phyloP scores from a whole-genome alignment of 2,888 invertebrate genomes.

The Athrips mouffetella region DNA sequence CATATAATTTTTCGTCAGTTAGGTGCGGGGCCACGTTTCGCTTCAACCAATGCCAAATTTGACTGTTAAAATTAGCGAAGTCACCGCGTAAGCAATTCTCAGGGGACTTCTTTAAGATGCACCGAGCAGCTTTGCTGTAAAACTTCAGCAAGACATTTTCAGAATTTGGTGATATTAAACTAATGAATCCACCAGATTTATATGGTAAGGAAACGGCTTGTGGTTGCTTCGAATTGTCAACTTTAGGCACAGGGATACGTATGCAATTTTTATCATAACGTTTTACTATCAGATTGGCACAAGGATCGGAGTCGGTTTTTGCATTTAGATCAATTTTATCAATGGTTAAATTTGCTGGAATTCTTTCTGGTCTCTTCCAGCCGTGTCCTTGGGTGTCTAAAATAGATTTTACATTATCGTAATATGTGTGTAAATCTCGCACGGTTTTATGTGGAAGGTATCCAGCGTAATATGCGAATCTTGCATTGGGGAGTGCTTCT shows the following conservation, averaged over 20 bases:
- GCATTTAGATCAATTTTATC: slow-evolving; percentile 52
- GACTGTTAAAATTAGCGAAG: slow-evolving; percentile 63
- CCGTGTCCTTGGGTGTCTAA: slow-evolving; percentile 64
- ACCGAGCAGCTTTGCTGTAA: slow-evolving; percentile 59
- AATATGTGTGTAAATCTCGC: slow-evolving; percentile 50
- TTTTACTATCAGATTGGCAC: slow-evolving; percentile 47
- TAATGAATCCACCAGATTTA: slow-evolving; percentile 50
- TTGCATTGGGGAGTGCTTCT: slow-evolving; percentile 54
- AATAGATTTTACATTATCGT: slow-evolving; percentile 42
- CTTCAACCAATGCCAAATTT: slow-evolving; percentile 71
- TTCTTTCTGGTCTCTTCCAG: slow-evolving; percentile 49
- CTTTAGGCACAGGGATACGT: slow-evolving; percentile 53
- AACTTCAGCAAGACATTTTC: slow-evolving; percentile 60
- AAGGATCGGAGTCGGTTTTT: slow-evolving; percentile 50
- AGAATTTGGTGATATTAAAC: slow-evolving; percentile 47
- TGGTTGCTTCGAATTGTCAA: slow-evolving; percentile 49
- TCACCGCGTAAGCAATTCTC: slow-evolving; percentile 55
- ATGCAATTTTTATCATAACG: slow-evolving; percentile 58
- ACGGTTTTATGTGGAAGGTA: slow-evolving; percentile 53
- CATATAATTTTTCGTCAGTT: slow-evolving; percentile 56
- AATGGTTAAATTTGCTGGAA: slow-evolving; percentile 57
- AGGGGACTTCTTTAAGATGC: slow-evolving; percentile 58
- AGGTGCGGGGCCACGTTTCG: slow-evolving; percentile 62
- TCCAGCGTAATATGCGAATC: slow-evolving; percentile 67
- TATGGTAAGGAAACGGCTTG: slow-evolving; percentile 61